A percentile compares a stretch with the other conserved stretches of the same genome.
Evolutionary conservation across 2,113 vertebrate genomes (phyloP).

Genomic region (Perca fluviatilis): DNA sequence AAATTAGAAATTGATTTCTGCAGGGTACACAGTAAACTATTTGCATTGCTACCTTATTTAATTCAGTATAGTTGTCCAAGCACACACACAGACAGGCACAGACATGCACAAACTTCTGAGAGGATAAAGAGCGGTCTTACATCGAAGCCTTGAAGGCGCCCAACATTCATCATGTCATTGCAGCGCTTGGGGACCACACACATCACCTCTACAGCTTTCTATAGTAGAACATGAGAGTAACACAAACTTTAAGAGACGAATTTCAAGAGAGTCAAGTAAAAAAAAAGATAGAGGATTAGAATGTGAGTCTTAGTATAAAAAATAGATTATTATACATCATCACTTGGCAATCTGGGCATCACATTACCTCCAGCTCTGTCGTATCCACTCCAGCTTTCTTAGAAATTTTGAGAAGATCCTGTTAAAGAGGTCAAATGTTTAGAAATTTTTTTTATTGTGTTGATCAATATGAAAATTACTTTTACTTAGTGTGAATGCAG

Average conservation of each 20-base stretch:
- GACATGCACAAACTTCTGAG: not conserved
- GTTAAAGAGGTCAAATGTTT: not conserved
- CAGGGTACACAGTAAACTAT: not conserved
- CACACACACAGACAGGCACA: not conserved
- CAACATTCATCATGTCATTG: conserved; percentile 99
- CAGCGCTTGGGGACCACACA: conserved; percentile 98
- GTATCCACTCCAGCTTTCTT: conserved; percentile 95
- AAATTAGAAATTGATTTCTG: not conserved
- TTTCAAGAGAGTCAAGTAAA: not conserved
- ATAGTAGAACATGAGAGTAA: conserved; percentile 12
- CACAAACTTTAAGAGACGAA: conserved; percentile 8
- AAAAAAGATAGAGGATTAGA: not conserved
- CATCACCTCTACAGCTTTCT: conserved; percentile 99
- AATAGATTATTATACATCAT: not conserved
- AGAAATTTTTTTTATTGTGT: not conserved
- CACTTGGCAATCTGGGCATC: not conserved
- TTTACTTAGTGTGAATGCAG: conserved; percentile 8
- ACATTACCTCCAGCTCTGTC: conserved; percentile 93
- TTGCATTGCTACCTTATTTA: not conserved
- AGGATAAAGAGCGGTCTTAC: conserved; percentile 81
- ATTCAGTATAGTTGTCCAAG: not conserved
- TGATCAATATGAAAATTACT: not conserved
- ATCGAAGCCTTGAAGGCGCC: conserved; percentile 98
- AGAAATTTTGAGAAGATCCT: conserved; percentile 97
- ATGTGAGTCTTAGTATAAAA: not conserved